phyloP scores from a whole-genome alignment of 1,140 invertebrate species.

The Listronotus bonariensis region DNA sequence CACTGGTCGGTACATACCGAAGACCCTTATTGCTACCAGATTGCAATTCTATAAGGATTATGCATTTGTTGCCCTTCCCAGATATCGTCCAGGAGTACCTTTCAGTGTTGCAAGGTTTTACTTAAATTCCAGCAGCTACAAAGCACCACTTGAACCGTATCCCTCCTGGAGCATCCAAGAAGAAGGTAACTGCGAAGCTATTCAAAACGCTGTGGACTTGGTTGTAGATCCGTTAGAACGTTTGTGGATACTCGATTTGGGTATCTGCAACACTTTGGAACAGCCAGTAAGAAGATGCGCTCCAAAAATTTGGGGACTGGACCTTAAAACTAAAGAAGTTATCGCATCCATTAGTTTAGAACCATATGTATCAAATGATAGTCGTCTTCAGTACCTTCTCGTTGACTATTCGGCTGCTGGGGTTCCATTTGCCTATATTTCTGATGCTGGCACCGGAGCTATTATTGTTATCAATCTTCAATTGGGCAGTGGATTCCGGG shows the following conservation, averaged over 20 bases:
- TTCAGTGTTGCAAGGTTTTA: slow-evolving; percentile 65
- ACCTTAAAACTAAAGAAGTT: slow-evolving; percentile 63
- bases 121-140: slow-evolving; percentile 56
- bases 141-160: slow-evolving; percentile 61
- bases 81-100: slow-evolving; percentile 63
- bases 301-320: slow-evolving; percentile 70
- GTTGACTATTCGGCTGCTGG: slow-evolving; percentile 62
- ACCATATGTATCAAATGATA: slow-evolving; percentile 58
- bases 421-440: slow-evolving; percentile 59
- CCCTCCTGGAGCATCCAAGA: slow-evolving; percentile 67
- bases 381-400: slow-evolving; percentile 67
- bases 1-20: slow-evolving; percentile 61
- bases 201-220: slow-evolving; percentile 67
- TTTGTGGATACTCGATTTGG: slow-evolving; percentile 71
- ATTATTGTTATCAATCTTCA: slow-evolving; percentile 65
- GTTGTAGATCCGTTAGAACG: slow-evolving; percentile 63
- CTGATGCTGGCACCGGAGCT: slow-evolving; percentile 62
- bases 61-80: slow-evolving; percentile 63
- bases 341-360: slow-evolving; percentile 65
- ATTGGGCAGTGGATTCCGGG: slow-evolving; percentile 58
- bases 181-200: slow-evolving; percentile 64
- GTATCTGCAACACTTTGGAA: slow-evolving; percentile 67
- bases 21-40: slow-evolving; percentile 65
- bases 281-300: slow-evolving; percentile 65
- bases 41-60: slow-evolving; percentile 64